Evolutionary conservation across 2,797 vertebrate genomes (phyloP).

Genomic region (Typhlichthys eigenmanni): DNA sequence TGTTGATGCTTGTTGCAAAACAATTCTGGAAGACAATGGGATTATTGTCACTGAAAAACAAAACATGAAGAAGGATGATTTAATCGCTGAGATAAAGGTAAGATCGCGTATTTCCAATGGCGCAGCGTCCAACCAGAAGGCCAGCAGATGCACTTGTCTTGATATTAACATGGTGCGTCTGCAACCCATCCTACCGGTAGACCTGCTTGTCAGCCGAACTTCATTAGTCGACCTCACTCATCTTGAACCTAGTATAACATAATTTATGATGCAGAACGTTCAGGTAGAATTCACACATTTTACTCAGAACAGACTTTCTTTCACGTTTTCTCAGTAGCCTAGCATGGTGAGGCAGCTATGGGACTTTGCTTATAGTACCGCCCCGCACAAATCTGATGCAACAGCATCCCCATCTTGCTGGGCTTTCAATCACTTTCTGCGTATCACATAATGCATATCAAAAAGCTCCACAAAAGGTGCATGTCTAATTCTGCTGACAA

Average conservation of each 20-base stretch:
- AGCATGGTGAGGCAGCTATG: too few relatives aligned
- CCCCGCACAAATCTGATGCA: slow-evolving; percentile 68
- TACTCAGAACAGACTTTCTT: too few relatives aligned
- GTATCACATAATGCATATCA: neutral
- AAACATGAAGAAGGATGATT: slow-evolving; percentile 83
- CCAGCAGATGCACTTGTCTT: neutral
- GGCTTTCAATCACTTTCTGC: slow-evolving; percentile 26
- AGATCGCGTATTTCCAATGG: slow-evolving; percentile 1
- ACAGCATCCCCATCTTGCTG: slow-evolving; percentile 47
- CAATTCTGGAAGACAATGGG: slow-evolving; percentile 85
- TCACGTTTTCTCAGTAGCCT: too few relatives aligned
- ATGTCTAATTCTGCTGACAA: too few relatives aligned
- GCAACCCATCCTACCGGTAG: neutral
- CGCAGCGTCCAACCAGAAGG: neutral
- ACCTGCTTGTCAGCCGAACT: too few relatives aligned
- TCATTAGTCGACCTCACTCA: too few relatives aligned
- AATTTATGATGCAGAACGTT: too few relatives aligned
- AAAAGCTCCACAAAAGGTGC: neutral
- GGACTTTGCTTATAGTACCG: slow-evolving; percentile 40
- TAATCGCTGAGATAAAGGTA: slow-evolving; percentile 89
- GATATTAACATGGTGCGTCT: neutral
- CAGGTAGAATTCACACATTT: too few relatives aligned
- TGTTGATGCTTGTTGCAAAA: slow-evolving; percentile 88
- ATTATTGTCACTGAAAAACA: slow-evolving; percentile 86
- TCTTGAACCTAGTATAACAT: too few relatives aligned